phyloP scores from a whole-genome alignment of 2,797 vertebrate genomes.

The Gymnoscopelus braueri region DNA sequence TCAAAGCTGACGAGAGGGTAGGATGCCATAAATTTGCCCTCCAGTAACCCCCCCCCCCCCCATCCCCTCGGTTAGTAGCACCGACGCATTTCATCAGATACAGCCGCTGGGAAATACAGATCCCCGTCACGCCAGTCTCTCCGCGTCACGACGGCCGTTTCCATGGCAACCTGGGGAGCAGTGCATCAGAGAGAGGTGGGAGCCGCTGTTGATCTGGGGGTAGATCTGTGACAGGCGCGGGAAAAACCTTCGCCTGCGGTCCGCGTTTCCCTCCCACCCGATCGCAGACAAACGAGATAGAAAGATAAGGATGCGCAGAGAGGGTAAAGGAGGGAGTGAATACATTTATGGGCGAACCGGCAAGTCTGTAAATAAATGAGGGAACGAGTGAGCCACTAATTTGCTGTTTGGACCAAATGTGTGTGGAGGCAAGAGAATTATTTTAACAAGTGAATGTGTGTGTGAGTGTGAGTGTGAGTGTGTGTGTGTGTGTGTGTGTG shows the following conservation, averaged over 20 bases:
- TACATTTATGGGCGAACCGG: too few species aligned
- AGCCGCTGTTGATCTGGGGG: constrained; percentile 61
- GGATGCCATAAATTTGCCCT: neutral
- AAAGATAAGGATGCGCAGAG: neutral
- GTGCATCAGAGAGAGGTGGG: constrained; percentile 49
- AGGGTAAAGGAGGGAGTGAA: neutral
- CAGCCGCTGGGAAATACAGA: constrained; percentile 71
- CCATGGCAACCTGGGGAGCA: constrained; percentile 60
- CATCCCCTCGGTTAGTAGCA: constrained; percentile 28
- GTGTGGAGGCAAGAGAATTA: too few species aligned
- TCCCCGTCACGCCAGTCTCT: constrained; percentile 59
- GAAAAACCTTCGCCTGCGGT: constrained; percentile 41
- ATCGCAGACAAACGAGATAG: constrained; percentile 29
- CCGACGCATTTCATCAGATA: constrained; percentile 67
- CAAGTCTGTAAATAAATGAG: too few species aligned
- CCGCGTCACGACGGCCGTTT: constrained; percentile 57
- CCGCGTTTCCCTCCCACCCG: constrained; percentile 26
- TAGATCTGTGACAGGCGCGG: constrained; percentile 39
- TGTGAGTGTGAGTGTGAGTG: too few species aligned
- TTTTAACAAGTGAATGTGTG: too few species aligned
- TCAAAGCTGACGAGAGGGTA: too few species aligned
- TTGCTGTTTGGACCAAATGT: too few species aligned
- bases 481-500: neutral
- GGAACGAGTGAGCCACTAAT: too few species aligned
- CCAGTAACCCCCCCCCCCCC: neutral